Evolutionary conservation across 2,888 invertebrate species (phyloP), one percentile per base, ranked within the genome.

Genomic region (Ephialtes manifestator): DNA sequence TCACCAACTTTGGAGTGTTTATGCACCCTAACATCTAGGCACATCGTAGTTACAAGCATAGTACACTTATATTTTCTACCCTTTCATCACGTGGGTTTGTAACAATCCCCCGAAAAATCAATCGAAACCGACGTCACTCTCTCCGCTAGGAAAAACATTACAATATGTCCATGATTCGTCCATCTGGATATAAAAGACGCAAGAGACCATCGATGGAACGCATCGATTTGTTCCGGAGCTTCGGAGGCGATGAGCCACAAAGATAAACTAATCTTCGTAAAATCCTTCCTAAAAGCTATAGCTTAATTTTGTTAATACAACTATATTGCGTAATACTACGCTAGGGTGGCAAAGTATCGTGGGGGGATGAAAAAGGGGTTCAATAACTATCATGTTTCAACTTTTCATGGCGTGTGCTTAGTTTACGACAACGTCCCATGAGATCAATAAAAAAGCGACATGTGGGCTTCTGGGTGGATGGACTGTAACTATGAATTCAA

Each of bases 1-100:
- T 89, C 90, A 90, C 89, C 88, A 85, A 89, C 83, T 89, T 39
- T 88, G 82, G 83, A 89, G 89, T 87, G 85, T 75, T 77, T 53
- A 43, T 11, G 72, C 74, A 76, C 77, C 81, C 83, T 68, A 67
- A 51, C 15, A 77, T 60, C 55, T 46, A 31, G 74, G 51, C 48
- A 63, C 71, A 31, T 72, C 48, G 63, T 43, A 43, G 48, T 31
- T 31, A 28, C 31, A 53, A 55, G 48, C 58, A 65, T 55, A 51
- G 51, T 70, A 65, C 63, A 74, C 74, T 74, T 72, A 70, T 63
- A 35, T 65, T 74, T 51, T 20, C 31, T 65, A 46, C 51, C 79
- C 71, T 81, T 81, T 81, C 43, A 75, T 75, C 77, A 28, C 67
- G n/a, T 74, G 15, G 58, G 43, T 60, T 76, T 55, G 81, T 74